Evolutionary conservation across 1,140 invertebrate genomes (phyloP).

Genomic region (Ladona fulva): DNA sequence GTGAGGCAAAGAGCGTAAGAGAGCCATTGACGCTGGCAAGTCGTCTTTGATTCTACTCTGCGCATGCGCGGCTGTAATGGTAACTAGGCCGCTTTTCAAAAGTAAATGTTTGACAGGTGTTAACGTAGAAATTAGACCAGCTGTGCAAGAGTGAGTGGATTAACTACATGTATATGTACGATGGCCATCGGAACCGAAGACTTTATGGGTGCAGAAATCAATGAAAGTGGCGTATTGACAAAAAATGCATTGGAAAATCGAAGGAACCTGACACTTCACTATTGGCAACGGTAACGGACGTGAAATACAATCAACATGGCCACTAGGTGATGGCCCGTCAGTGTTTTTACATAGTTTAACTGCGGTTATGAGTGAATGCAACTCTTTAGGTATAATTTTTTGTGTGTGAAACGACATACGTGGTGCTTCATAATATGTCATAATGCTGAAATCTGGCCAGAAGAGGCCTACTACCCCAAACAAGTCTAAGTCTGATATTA

Average conservation of each 20-base stretch:
- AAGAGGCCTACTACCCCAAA: constrained; percentile 29
- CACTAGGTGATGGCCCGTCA: not conserved
- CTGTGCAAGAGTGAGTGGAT: not conserved
- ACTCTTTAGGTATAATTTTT: constrained; percentile 11
- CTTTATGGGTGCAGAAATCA: not conserved
- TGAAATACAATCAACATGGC: constrained; percentile 23
- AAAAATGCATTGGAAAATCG: constrained; percentile 16
- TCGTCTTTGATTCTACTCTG: not conserved
- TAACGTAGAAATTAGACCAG: constrained; percentile 11
- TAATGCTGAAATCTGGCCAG: constrained; percentile 32
- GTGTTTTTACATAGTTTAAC: not conserved
- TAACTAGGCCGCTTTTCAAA: constrained; percentile 20
- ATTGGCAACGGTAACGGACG: constrained; percentile 15
- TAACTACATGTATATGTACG: not conserved
- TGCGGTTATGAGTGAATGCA: not conserved
- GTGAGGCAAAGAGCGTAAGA: not conserved
- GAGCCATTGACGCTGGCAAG: not conserved
- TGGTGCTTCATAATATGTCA: constrained; percentile 27
- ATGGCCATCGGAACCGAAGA: not conserved
- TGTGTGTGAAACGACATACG: constrained; percentile 17
- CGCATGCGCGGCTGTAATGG: constrained; percentile 18
- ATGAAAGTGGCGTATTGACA: not conserved
- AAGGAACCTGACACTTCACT: constrained; percentile 20
- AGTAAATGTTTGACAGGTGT: constrained; percentile 20
- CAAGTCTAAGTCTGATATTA: constrained; percentile 19